These are phyloP conservation scores for Protonibea diacanthus DNA, from an alignment of 2,797 vertebrate species.

Conservation along the genomic window DNA sequence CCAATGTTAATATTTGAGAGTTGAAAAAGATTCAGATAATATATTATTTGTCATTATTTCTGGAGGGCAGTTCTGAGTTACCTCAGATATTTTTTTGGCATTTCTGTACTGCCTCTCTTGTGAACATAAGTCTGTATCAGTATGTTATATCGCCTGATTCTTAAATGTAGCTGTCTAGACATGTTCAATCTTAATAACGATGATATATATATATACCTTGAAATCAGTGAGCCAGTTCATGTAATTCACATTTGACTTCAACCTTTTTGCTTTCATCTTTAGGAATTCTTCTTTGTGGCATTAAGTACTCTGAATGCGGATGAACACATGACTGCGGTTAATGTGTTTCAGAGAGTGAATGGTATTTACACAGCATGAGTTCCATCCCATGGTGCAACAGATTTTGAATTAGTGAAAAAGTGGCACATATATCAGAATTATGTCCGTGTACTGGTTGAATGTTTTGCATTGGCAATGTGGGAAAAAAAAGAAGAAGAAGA, in stretches of 20 bases:
- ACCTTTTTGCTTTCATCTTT: slow-evolving; percentile 14
- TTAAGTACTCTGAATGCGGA: slow-evolving; percentile 25
- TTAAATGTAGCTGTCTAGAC: background rate
- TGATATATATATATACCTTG: background rate
- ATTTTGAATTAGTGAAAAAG: slow-evolving; percentile 52
- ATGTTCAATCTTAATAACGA: background rate
- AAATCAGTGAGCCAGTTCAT: background rate
- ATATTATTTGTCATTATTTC: background rate
- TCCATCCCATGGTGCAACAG: slow-evolving; percentile 45
- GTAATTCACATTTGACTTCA: background rate
- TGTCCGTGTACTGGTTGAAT: slow-evolving; percentile 55
- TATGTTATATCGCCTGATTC: background rate
- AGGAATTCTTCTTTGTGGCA: slow-evolving; percentile 15
- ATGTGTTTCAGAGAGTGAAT: slow-evolving; percentile 51
- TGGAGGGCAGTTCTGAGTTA: background rate
- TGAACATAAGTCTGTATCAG: too few species aligned
- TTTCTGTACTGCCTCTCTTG: background rate
- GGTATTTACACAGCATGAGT: slow-evolving; percentile 46
- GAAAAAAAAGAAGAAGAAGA: slow-evolving; percentile 5
- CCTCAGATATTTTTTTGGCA: background rate
- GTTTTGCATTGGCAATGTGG: slow-evolving; percentile 51
- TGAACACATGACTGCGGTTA: slow-evolving; percentile 31
- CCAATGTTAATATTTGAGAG: background rate
- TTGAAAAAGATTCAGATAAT: background rate
- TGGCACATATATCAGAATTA: slow-evolving; percentile 63